Evolutionary conservation across 2,797 vertebrate species (phyloP).

Genomic region (Phyllotis vaccarum): DNA sequence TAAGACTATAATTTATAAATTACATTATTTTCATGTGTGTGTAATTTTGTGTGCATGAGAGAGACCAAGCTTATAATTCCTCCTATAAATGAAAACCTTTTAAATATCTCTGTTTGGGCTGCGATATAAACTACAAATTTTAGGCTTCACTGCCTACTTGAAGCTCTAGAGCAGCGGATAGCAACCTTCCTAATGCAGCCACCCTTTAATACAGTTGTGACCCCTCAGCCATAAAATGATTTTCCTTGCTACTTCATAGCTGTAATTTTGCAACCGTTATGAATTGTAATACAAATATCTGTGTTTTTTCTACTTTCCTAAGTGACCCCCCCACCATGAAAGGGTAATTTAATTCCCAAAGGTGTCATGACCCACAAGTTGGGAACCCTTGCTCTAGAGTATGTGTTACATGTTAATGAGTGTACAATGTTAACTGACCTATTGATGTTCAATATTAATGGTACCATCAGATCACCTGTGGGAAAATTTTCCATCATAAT

Average conservation of each 20-base stretch:
- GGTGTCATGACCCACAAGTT: not conserved
- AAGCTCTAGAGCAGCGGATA: not conserved
- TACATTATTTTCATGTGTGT: not conserved
- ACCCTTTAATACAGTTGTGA: not conserved
- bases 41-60: not conserved
- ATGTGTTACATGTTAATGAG: slow-evolving; percentile 33
- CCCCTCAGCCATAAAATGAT: not conserved
- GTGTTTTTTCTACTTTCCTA: not conserved
- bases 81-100: slow-evolving; percentile 27
- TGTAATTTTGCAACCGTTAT: not conserved
- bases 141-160: not conserved
- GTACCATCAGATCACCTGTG: not conserved
- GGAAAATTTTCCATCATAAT: slow-evolving; percentile 20
- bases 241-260: not conserved
- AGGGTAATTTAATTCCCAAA: not conserved
- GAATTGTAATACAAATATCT: not conserved
- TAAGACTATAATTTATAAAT: slow-evolving; percentile 42
- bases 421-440: not conserved
- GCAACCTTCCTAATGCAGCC: no score
- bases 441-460: slow-evolving; percentile 38
- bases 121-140: slow-evolving; percentile 25
- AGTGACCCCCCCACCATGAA: not conserved
- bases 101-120: slow-evolving; percentile 36
- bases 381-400: not conserved
- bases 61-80: not conserved